phyloP scores from a whole-genome alignment of 2,113 vertebrate species.

The Pristiophorus japonicus region DNA sequence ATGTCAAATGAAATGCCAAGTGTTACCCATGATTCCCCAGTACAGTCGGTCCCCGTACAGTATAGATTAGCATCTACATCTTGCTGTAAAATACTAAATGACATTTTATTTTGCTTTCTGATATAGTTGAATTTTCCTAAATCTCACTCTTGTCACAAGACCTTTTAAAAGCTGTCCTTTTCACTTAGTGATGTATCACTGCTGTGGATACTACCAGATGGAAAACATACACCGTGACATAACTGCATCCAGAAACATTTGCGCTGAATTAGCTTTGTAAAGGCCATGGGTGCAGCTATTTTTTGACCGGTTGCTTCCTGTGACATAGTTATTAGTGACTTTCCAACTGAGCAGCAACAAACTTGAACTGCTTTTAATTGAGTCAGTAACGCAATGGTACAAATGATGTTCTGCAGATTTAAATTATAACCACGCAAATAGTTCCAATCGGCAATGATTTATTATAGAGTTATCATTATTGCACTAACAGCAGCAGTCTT shows the following conservation, averaged over 20 bases:
- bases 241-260: background rate
- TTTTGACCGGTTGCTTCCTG: background rate
- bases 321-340: too few species aligned
- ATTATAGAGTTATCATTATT: background rate
- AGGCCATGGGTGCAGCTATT: background rate
- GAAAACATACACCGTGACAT: background rate
- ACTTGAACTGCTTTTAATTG: background rate
- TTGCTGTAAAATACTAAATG: background rate
- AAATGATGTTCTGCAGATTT: background rate
- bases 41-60: background rate
- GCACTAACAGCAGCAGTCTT: background rate
- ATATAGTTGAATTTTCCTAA: background rate
- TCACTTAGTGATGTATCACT: background rate
- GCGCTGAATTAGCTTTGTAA: background rate
- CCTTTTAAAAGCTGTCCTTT: background rate
- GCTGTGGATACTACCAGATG: background rate
- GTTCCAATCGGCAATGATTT: background rate
- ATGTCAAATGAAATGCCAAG: background rate
- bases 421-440: background rate
- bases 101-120: background rate
- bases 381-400: background rate
- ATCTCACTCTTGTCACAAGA: background rate
- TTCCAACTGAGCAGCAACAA: conserved; percentile 9
- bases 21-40: background rate
- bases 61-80: background rate